Percentiles rank a stretch among this genome's conserved stretches.
Evolutionary conservation across 2,797 vertebrate genomes (phyloP).

Genomic region (Brachyalestes nurse): DNA sequence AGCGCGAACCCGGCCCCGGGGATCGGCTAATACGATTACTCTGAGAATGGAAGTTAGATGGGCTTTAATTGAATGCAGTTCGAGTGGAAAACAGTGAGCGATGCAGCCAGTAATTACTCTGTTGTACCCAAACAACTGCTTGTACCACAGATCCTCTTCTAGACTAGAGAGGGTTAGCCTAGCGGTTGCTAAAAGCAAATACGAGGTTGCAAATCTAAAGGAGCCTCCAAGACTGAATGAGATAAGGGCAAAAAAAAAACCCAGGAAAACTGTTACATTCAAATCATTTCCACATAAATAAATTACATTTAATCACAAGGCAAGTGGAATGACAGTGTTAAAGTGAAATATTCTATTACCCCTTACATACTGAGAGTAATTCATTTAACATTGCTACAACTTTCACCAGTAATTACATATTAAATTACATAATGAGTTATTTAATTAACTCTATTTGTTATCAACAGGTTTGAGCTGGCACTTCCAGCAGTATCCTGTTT

Average conservation of each 20-base stretch:
- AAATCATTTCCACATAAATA: neutral
- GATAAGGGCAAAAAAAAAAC: neutral
- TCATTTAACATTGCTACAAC: too few relatives aligned
- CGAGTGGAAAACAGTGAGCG: constrained; percentile 24
- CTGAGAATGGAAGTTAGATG: constrained; percentile 52
- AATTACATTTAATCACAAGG: too few relatives aligned
- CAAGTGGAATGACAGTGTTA: too few relatives aligned
- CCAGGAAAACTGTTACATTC: neutral
- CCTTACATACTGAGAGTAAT: too few relatives aligned
- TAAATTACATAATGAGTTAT: too few relatives aligned
- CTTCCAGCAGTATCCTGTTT: too few relatives aligned
- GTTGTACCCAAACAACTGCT: constrained; percentile 13
- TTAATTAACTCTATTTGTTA: too few relatives aligned
- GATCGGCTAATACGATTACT: constrained; percentile 14
- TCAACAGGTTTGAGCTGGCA: too few relatives aligned
- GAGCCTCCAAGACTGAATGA: neutral
- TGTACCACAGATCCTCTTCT: neutral
- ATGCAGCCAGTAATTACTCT: constrained; percentile 45
- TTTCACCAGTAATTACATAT: too few relatives aligned
- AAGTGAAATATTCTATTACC: too few relatives aligned
- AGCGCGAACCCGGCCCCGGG: neutral
- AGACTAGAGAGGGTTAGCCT: neutral
- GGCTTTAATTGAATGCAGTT: constrained; percentile 57
- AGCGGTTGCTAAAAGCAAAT: neutral
- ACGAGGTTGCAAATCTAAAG: neutral